phyloP scores from a whole-genome alignment of 2,888 invertebrate genomes.

The Yponomeuta sedellus region DNA sequence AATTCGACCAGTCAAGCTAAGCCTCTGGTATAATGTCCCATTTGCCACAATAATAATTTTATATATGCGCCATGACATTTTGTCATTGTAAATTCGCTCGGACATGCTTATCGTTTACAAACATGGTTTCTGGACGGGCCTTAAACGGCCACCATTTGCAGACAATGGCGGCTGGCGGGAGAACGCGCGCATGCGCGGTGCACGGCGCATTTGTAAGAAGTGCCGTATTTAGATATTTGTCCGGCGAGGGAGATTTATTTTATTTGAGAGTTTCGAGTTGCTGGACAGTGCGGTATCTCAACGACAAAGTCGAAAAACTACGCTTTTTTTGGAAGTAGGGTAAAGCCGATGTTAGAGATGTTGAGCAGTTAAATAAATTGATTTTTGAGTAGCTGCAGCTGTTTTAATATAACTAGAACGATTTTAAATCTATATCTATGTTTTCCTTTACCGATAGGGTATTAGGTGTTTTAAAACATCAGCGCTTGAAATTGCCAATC shows the following conservation, averaged over 20 bases:
- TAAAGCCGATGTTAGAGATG: too few relatives aligned
- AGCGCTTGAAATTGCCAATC: too few relatives aligned
- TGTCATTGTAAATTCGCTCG: slow-evolving; percentile 9
- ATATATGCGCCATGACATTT: slow-evolving; percentile 6
- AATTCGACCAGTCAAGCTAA: neutral
- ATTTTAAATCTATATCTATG: too few relatives aligned
- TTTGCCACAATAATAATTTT: slow-evolving; percentile 2
- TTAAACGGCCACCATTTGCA: slow-evolving; percentile 63
- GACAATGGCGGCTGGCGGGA: slow-evolving; percentile 61
- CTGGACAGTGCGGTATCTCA: neutral
- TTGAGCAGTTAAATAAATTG: too few relatives aligned
- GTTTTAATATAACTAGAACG: too few relatives aligned
- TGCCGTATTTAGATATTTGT: slow-evolving; percentile 22
- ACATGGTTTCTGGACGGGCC: slow-evolving; percentile 48
- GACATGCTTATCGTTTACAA: slow-evolving; percentile 26
- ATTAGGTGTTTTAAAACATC: too few relatives aligned
- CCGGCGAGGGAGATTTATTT: slow-evolving; percentile 11
- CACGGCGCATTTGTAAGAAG: slow-evolving; percentile 23
- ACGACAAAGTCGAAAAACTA: too few relatives aligned
- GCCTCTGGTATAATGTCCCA: neutral
- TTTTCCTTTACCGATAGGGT: too few relatives aligned
- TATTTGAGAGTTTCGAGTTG: neutral
- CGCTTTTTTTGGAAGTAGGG: too few relatives aligned
- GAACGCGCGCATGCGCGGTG: slow-evolving; percentile 37
- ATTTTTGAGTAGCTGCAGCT: too few relatives aligned